These are phyloP conservation scores for Pipa parva DNA, from an alignment of 2,113 vertebrate species.

Conservation along the genomic window DNA sequence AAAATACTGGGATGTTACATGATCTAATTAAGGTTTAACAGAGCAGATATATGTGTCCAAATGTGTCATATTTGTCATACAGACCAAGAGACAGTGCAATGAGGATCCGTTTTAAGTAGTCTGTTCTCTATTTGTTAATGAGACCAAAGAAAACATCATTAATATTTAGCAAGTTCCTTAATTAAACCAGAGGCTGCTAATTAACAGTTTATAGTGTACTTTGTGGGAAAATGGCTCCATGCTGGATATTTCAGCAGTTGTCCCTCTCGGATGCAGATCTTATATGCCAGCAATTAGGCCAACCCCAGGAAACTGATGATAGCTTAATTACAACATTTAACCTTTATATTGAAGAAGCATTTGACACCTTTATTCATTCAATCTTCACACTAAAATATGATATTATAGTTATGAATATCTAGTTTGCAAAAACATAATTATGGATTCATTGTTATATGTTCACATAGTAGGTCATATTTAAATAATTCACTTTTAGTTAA, in stretches of 20 bases:
- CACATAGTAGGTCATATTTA: background rate
- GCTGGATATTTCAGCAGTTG: slow-evolving; percentile 12
- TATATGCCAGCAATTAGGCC: slow-evolving; percentile 9
- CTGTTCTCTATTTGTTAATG: background rate
- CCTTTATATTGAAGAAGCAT: background rate
- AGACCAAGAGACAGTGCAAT: too few relatives aligned
- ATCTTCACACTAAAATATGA: background rate
- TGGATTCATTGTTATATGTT: background rate
- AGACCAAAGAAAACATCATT: background rate
- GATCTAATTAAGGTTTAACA: too few relatives aligned
- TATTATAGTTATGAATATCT: background rate
- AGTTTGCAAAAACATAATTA: slow-evolving; percentile 3
- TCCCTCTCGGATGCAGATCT: slow-evolving; percentile 8
- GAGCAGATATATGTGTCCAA: too few relatives aligned
- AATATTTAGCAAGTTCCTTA: slow-evolving; percentile 5
- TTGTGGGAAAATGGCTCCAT: slow-evolving; percentile 3
- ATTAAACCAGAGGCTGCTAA: slow-evolving; percentile 8
- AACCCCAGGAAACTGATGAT: slow-evolving; percentile 7
- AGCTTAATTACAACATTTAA: slow-evolving; percentile 9
- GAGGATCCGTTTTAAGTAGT: background rate
- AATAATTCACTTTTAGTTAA: background rate
- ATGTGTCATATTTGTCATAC: too few relatives aligned
- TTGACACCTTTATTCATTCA: background rate
- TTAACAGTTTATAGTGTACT: slow-evolving; percentile 1
- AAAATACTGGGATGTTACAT: too few relatives aligned